Base-by-base conservation (phyloP, 2,113 vertebrate species). In the Haemorhous mexicanus region DNA sequence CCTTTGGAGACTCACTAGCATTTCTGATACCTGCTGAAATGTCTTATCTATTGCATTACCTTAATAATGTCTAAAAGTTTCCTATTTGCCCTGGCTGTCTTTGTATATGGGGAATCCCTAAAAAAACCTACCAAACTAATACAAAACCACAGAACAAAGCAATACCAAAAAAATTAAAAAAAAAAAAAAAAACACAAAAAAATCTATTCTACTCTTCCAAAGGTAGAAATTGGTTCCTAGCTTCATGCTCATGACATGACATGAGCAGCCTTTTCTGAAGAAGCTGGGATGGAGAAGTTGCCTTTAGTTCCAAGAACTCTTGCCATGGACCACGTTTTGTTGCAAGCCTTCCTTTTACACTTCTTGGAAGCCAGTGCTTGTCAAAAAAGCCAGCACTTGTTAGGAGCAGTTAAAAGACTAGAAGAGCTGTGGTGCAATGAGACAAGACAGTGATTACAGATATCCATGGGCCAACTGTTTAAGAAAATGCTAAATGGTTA, bases 251-350 rank as follows among this genome's bases (percentile, higher is more conserved):
- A 8, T 7, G 18, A 27, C 19, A 64, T 7, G 27, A 19, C 27
- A 59, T 5, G 3, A 67, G 16, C 33, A 19, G 12, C 8, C 17
- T 86, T 73, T 76, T 39, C 32, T 30, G 11, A 52, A 92, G 68
- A 35, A 70, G 52, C 21, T 22, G 28, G 22, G 35, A 74, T 3
- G 4, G 6, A 77, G 35, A 73, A 61, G 44, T 27, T 79, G 46
- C 16, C 82, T 87, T 85, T 33, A 58, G 30, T n/a, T 75, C 52
- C 46, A 39, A 61, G 43, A 89, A 50, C 13, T 56, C 76, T 81
- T 84, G 8, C 56, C 30, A 21, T 0, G 12, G 69, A 63, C 10
- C 49, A 9, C 0, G 0, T 66, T 84, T 39, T 20, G 13, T 50
- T 7, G 2, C 44, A 72, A 84, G 13, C 7, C 50, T 64, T 55